Conservation (phyloP, 1,140 invertebrate species). For the Lordiphosa collinella region DNA sequence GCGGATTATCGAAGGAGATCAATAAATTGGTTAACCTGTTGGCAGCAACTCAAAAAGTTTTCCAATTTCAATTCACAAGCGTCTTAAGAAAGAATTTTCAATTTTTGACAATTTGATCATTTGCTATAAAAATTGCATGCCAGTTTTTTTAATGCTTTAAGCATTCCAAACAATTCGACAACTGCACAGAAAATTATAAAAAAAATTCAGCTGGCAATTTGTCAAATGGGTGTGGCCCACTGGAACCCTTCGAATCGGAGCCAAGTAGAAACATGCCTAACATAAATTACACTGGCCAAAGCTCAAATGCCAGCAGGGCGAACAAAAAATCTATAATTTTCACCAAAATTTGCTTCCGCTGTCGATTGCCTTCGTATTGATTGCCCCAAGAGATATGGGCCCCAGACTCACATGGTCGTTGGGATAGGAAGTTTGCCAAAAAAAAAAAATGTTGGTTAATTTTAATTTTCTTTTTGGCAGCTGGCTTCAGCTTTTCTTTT, state of each 20-base stretch:
- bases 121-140: too few species aligned
- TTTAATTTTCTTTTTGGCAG: constrained; percentile 34
- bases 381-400: constrained; percentile 43
- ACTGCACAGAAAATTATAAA: constrained; percentile 32
- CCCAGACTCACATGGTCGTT: constrained; percentile 14
- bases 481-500: not conserved
- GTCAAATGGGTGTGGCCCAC: constrained; percentile 60
- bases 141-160: too few species aligned
- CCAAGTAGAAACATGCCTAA: constrained; percentile 4
- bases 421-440: constrained; percentile 61
- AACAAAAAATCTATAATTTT: constrained; percentile 65
- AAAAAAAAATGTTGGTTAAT: constrained; percentile 54
- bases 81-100: too few species aligned
- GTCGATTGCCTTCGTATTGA: constrained; percentile 38
- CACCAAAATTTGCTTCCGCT: constrained; percentile 71
- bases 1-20: too few species aligned
- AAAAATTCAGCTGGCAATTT: constrained; percentile 55
- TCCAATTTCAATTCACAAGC: too few species aligned
- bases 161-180: constrained; percentile 25
- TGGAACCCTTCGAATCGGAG: constrained; percentile 9
- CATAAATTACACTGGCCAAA: constrained; percentile 72
- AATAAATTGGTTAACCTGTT: too few species aligned
- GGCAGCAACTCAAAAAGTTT: too few species aligned
- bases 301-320: constrained; percentile 57
- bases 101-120: too few species aligned